These are phyloP conservation scores for Siniperca undulata DNA, from an alignment of 2,797 vertebrate genomes.

Conservation along the genomic window DNA sequence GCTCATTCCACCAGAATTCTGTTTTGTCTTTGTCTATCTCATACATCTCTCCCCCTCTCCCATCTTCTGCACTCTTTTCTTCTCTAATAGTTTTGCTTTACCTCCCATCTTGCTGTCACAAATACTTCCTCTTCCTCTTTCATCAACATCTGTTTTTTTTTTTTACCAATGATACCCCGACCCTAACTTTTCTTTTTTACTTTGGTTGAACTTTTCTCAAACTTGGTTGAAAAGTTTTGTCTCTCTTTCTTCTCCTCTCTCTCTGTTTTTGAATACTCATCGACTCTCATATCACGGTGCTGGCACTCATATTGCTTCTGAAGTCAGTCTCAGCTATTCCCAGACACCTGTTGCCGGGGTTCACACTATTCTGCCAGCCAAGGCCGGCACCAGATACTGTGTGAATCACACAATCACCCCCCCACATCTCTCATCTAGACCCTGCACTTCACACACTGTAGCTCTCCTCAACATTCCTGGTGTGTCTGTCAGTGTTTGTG, in stretches of 20 bases:
- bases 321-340: slow-evolving; percentile 31
- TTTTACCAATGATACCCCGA: background rate
- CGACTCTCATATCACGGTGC: slow-evolving; percentile 21
- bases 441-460: slow-evolving; percentile 24
- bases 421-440: background rate
- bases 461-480: background rate
- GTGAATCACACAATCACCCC: slow-evolving; percentile 59
- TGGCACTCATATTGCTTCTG: slow-evolving; percentile 40
- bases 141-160: background rate
- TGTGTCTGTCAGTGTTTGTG: slow-evolving; percentile 11
- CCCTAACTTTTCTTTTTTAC: too few relatives aligned
- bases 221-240: background rate
- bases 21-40: background rate
- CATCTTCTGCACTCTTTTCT: background rate
- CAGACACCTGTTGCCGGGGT: slow-evolving; percentile 62
- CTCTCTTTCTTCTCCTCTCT: too few relatives aligned
- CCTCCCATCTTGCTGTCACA: background rate
- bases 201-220: background rate
- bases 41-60: background rate
- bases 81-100: background rate
- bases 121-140: background rate
- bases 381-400: slow-evolving; percentile 63
- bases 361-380: slow-evolving; percentile 54
- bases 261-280: slow-evolving; percentile 14
- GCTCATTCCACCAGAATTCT: background rate